phyloP scores from a whole-genome alignment of 2,888 invertebrate genomes.

The Lamellibrachia satsuma region DNA sequence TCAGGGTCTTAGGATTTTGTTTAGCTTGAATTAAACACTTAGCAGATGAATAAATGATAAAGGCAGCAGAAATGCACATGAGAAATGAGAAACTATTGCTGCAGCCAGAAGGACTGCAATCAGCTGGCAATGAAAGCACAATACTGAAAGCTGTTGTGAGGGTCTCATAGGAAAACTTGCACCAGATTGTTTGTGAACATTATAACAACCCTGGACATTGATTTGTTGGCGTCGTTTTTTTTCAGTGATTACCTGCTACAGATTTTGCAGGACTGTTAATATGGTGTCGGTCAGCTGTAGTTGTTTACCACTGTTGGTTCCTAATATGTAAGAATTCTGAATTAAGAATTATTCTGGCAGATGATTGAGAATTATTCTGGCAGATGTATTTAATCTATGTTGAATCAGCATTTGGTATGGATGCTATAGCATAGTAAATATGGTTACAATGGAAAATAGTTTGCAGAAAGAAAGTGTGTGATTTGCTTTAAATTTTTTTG shows the following conservation, averaged over 20 bases:
- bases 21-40: neutral
- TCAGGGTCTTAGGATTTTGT: neutral
- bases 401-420: too few species aligned
- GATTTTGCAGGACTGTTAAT: neutral
- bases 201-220: neutral
- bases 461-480: neutral
- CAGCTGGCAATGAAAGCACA: neutral
- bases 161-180: too few species aligned
- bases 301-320: neutral
- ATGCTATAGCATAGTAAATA: too few species aligned
- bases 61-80: neutral
- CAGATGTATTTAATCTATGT: too few species aligned
- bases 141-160: neutral
- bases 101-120: neutral
- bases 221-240: neutral
- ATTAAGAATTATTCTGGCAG: neutral
- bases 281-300: neutral
- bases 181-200: neutral
- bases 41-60: neutral
- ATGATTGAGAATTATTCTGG: too few species aligned
- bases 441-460: neutral
- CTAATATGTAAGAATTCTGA: neutral
- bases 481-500: neutral
- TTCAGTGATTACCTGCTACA: neutral
- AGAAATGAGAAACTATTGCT: neutral